Percentiles rank a stretch among this genome's conserved stretches.
Evolutionary conservation across 2,797 vertebrate genomes (phyloP).

Genomic region (Pipistrellus pipistrellus): DNA sequence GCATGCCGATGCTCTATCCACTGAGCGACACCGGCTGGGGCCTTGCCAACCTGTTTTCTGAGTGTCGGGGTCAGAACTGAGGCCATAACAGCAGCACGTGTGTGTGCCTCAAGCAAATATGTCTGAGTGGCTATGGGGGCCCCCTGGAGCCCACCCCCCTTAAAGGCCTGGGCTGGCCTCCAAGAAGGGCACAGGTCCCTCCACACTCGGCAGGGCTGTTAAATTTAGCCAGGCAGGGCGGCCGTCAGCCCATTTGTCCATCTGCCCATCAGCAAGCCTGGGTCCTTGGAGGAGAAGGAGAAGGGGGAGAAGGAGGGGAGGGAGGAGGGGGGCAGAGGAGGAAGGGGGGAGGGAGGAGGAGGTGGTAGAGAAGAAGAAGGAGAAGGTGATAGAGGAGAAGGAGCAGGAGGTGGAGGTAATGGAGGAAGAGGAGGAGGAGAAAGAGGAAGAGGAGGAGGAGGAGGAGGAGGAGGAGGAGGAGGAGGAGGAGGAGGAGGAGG

Average conservation of each 20-base stretch:
- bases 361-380: neutral
- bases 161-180: neutral
- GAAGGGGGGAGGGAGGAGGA: neutral
- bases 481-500: neutral
- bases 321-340: too few species aligned
- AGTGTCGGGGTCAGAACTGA: neutral
- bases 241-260: neutral
- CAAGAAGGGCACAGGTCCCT: conserved; percentile 19
- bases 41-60: neutral
- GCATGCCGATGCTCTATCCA: too few species aligned
- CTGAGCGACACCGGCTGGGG: too few species aligned
- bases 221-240: conserved; percentile 74
- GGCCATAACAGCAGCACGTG: neutral
- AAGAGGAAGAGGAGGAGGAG: neutral
- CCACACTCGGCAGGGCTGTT: conserved; percentile 20
- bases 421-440: too few species aligned
- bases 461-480: too few species aligned
- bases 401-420: neutral
- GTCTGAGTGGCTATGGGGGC: neutral
- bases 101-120: neutral
- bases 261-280: neutral
- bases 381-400: neutral
- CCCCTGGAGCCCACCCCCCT: neutral
- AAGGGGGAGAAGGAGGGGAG: neutral
- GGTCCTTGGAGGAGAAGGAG: neutral